These are phyloP conservation scores for Carassius gibelio DNA, from an alignment of 2,113 vertebrate species.

Conservation along the genomic window DNA sequence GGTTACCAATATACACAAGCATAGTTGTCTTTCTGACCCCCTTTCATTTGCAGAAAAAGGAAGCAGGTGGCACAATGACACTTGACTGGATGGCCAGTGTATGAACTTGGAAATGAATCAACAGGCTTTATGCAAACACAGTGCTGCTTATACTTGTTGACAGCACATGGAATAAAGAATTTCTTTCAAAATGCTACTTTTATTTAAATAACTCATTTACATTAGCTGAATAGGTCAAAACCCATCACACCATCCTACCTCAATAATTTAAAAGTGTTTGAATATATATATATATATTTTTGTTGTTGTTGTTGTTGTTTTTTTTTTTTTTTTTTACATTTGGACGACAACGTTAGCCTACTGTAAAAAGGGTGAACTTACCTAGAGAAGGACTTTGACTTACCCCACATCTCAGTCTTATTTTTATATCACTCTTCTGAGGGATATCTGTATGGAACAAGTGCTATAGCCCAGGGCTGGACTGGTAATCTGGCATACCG, in stretches of 20 bases:
- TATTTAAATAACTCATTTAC: background rate
- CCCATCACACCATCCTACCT: background rate
- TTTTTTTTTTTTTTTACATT: no score
- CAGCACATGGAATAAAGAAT: background rate
- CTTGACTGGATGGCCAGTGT: slow-evolving; percentile 23
- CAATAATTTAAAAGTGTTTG: background rate
- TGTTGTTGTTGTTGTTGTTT: no score
- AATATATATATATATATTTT: no score
- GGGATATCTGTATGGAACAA: background rate
- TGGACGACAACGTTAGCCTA: background rate
- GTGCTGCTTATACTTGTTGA: background rate
- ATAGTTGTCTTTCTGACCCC: slow-evolving; percentile 34
- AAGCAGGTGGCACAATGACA: slow-evolving; percentile 42
- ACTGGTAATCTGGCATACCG: no score
- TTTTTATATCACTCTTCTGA: background rate
- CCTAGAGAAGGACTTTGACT: background rate
- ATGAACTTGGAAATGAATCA: slow-evolving; percentile 31
- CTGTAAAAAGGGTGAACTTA: background rate
- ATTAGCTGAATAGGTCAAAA: background rate
- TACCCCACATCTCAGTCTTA: slow-evolving; percentile 30
- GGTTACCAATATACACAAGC: background rate
- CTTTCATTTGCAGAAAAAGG: slow-evolving; percentile 29
- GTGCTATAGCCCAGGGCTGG: background rate
- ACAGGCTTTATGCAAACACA: background rate
- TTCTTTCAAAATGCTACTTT: background rate